phyloP scores from a whole-genome alignment of 2,113 vertebrate species.

The Melozone crissalis region DNA sequence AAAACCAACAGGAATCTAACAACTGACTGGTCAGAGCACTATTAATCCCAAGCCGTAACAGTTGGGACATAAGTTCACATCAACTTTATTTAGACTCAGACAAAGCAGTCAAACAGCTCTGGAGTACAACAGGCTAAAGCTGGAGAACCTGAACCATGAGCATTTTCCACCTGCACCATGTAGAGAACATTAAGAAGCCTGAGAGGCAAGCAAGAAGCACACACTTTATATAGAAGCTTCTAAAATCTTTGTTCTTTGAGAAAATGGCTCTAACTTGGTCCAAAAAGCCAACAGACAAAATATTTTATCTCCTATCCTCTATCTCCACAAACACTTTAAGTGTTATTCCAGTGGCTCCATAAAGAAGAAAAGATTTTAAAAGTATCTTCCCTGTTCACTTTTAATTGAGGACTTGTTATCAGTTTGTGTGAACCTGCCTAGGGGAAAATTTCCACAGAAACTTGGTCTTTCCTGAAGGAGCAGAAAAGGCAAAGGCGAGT shows the following conservation, averaged over 20 bases:
- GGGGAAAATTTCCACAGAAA: neutral
- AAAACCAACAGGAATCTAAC: neutral
- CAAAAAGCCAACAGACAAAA: neutral
- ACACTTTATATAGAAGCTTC: neutral
- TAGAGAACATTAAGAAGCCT: neutral
- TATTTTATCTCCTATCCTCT: neutral
- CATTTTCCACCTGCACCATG: neutral
- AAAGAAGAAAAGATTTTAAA: neutral
- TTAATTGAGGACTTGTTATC: neutral
- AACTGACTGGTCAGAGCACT: neutral
- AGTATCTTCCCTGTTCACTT: neutral
- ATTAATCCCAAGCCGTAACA: neutral
- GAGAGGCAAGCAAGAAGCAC: neutral
- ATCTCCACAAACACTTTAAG: neutral
- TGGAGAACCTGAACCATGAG: neutral
- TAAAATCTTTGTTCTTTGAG: neutral
- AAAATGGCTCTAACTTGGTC: neutral
- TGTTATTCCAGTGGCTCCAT: neutral
- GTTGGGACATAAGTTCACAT: neutral
- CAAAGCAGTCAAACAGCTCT: neutral
- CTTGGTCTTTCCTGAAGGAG: neutral
- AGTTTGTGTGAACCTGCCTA: neutral
- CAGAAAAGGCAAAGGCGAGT: neutral
- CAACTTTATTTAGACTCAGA: neutral
- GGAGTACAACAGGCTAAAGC: neutral